Evolutionary conservation across 2,113 vertebrate genomes (phyloP), one percentile per base, ranked within the genome.

Genomic region (Nibea coibor): DNA sequence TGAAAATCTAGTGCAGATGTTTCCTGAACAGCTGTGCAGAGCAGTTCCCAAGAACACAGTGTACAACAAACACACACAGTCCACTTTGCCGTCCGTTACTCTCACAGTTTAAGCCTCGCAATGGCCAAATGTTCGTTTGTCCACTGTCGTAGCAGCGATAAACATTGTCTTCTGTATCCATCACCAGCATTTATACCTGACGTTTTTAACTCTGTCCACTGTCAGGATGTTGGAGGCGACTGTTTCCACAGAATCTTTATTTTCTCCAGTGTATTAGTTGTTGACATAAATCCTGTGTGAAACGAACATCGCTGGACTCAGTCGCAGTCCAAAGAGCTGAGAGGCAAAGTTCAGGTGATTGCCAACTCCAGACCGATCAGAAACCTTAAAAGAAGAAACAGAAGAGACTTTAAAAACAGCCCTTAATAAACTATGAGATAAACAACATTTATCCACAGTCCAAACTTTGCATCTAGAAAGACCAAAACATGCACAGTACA

Each of bases 1-100:
- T 87, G 66, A 26, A 84, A 78, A 85, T 72, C 24, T 75, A 74
- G 58, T 48, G 3, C 88, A 90, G 82, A 86, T 87, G 86, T 92
- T 86, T 82, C 63, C 76, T 72, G 78, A 85, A 78, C 89, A 87
- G 79, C 82, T 90, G 84, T 69, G 48, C 70, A 87, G 63, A 78
- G 24, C 66, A 54, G 59, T 47, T 59, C 47, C 28, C 19, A 10
- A 72, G 80, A 79, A 72, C 65, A 76, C 54, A n/a, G 15, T 28
- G 66, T 73, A 67, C 72, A 75, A 53, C 57, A 75, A 47, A 63
- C 47, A 59, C 9, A 82, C 79, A 80, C 26, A 20, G 17, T 47
- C 71, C 77, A 22, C 14, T 24, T 66, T 42, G 53, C 20, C 0
- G 12, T 77, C 15, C 24, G 28, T 47, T 35, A 66, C 57, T 75